Conservation (phyloP, 2,113 vertebrate species). For the Antigone vipio region DNA sequence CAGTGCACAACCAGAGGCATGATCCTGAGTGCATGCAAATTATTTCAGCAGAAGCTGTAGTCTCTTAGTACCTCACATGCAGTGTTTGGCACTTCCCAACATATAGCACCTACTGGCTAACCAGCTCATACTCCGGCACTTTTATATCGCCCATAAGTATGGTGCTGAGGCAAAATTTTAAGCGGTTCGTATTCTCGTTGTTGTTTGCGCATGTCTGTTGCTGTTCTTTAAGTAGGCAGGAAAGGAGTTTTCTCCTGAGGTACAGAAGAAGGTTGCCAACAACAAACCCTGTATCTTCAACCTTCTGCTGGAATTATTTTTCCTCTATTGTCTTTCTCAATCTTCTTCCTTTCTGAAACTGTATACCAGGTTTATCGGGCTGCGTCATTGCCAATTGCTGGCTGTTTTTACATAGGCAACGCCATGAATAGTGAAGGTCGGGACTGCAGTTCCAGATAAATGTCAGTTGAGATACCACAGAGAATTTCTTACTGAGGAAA, state of each 20-base stretch:
- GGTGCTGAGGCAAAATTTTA: neutral
- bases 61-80: neutral
- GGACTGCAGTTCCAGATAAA: neutral
- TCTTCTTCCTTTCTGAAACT: neutral
- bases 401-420: neutral
- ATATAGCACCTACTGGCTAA: neutral
- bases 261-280: neutral
- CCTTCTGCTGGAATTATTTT: neutral
- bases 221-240: neutral
- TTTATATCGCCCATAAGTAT: neutral
- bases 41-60: conserved; percentile 13
- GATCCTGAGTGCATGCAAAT: neutral
- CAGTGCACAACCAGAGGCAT: neutral
- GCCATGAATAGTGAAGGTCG: neutral
- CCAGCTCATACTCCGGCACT: neutral
- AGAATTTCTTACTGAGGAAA: neutral
- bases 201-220: neutral
- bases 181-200: accelerated
- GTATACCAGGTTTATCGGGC: neutral
- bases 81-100: neutral
- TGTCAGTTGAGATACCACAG: neutral
- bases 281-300: neutral
- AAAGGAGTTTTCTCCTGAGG: neutral
- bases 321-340: neutral
- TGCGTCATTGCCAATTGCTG: neutral